Percentiles rank a stretch among this genome's conserved stretches.
Evolutionary conservation across 2,797 vertebrate genomes (phyloP).

Genomic region (Chloroceryle amazona): DNA sequence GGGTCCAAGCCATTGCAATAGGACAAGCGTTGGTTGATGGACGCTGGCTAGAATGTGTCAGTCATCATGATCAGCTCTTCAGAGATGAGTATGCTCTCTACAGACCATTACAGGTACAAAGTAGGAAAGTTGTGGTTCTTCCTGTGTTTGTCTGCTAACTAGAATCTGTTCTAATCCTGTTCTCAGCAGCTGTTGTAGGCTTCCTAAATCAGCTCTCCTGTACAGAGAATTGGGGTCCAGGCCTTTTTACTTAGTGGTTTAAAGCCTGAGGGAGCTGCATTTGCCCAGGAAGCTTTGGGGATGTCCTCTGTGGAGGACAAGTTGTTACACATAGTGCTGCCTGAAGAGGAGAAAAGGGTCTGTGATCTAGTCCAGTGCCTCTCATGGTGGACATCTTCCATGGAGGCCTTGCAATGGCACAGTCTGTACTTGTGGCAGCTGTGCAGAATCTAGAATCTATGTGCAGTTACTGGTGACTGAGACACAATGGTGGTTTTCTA

Average conservation of each 20-base stretch:
- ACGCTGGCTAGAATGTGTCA: conserved; percentile 96
- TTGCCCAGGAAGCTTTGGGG: background rate
- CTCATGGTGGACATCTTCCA: background rate
- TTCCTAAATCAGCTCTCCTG: background rate
- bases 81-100: conserved; percentile 98
- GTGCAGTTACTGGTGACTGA: background rate
- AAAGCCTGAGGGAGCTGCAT: background rate
- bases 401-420: background rate
- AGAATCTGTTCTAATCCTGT: background rate
- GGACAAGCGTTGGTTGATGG: conserved; percentile 97
- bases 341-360: background rate
- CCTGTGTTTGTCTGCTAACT: background rate
- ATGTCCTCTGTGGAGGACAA: background rate
- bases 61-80: conserved; percentile 96
- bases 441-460: background rate
- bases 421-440: background rate
- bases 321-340: background rate
- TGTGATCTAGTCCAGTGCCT: background rate
- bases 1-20: conserved; percentile 96
- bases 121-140: background rate
- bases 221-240: background rate
- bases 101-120: conserved; percentile 92
- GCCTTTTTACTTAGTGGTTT: background rate
- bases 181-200: background rate
- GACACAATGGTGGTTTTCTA: background rate